Base-by-base conservation (phyloP, 2,888 invertebrate genomes). In the Hirtodrosophila confusa region DNA sequence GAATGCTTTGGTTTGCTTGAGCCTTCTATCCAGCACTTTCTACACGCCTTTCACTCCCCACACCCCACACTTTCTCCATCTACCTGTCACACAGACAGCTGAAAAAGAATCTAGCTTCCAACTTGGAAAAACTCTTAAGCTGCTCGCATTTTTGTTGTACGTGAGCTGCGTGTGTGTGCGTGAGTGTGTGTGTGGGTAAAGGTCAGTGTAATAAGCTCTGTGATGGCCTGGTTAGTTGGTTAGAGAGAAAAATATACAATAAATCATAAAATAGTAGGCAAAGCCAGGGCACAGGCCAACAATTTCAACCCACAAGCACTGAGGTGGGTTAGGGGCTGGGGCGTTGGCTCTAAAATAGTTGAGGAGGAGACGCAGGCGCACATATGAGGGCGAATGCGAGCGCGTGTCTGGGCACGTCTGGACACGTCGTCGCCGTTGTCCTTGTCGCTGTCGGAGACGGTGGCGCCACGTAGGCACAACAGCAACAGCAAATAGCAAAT, bases 211-310 rank as follows among this genome's bases (percentile, higher is more conserved):
- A 82, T 80, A 80, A 82, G 80, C 71, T 76, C 50, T 48, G 57
- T 50, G 65, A 68, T 57, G 60, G 44, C 40, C 43, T 53, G 56
- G 68, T 58, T 67, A 68, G 70, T 54, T 77, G 68, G 64, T 69
- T 71, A 65, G 70, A 58, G 55, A 62, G 67, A 63, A 77, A 80
- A 83, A 77, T 67, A 80, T 73, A 86, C 80, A 83, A 82, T 82
- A 82, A 82, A 82, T 86, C 80, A 86, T 82, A 82, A 82, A 86
- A 82, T 83, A 83, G 86, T 86, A 86, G 86, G 80, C 83, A 83
- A 72, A 70, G 75, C 66, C 72, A 47, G 47, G 49, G 35, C 41
- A 74, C 61, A 57, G 54, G 54, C 53, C 51, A 62, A 36, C 66
- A 62, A 54, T 55, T 45, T 49, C 33, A 29, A 33, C 50, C 43